phyloP scores from a whole-genome alignment of 2,113 vertebrate species.

The Pelusios castaneus region DNA sequence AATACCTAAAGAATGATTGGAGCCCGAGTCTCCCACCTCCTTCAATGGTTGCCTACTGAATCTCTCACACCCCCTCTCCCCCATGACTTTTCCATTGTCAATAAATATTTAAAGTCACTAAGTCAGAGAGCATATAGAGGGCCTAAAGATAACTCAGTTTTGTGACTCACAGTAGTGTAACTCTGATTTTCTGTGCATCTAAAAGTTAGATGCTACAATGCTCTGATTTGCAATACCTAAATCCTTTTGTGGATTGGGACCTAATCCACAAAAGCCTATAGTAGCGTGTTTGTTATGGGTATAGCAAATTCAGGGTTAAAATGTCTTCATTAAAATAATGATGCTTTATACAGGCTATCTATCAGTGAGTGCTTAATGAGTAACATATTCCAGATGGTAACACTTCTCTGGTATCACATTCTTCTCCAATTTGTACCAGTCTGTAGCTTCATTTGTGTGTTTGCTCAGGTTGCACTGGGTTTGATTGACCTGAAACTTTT shows the following conservation, averaged over 20 bases:
- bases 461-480: slow-evolving; percentile 39
- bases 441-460: slow-evolving; percentile 52
- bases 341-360: slow-evolving; percentile 20
- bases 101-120: neutral
- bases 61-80: neutral
- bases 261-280: neutral
- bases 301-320: neutral
- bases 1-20: too few species aligned
- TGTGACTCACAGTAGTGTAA: neutral
- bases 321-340: neutral
- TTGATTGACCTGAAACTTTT: slow-evolving; percentile 35
- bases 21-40: too few species aligned
- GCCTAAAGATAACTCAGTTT: neutral
- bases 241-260: neutral
- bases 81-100: neutral
- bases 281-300: neutral
- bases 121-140: neutral
- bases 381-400: slow-evolving; percentile 62
- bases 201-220: neutral
- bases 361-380: slow-evolving; percentile 15
- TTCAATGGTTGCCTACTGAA: too few species aligned
- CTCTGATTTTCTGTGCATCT: neutral
- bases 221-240: neutral
- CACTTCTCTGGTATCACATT: slow-evolving; percentile 40
- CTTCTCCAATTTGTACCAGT: slow-evolving; percentile 30